Base-by-base conservation (phyloP, 2,113 vertebrate genomes). In the Microcebus lehilahytsara region DNA sequence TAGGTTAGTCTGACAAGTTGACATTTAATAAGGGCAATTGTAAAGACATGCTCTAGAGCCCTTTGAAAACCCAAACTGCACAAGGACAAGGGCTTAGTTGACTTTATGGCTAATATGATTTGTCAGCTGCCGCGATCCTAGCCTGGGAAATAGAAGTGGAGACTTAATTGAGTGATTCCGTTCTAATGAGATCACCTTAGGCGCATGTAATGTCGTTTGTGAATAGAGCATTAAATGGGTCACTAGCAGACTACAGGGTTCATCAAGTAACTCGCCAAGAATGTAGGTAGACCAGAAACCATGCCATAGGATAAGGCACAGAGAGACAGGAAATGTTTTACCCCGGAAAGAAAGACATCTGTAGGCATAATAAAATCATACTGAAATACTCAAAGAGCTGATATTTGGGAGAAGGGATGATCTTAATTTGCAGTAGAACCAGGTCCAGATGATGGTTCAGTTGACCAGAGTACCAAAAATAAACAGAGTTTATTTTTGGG, bases 1-100 rank as follows among this genome's bases (percentile, higher is more conserved):
- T 93, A 77, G 79, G 9, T 83, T 86, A 75, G 46, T 14, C 17
- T 96, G 79, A 90, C 79, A 93, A 34, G 62, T 85, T 78, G 87
- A 34, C 49, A 58, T 51, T 96, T 96, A 78, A 69, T 75, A 64
- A 69, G 84, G 69, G 53, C 30, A 25, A 37, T 56, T 72, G 32
- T 69, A 62, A 93, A 91, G 79, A 81, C 14, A 58, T 85, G 66
- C 46, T 93, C n/a, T 69, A 71, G 58, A 30, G 49, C 14, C 23
- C 17, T 56, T 42, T 6, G 19, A 34, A n/a, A 83, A 66, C 16
- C 25, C 30, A 89, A 12, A 42, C 62, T 53, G 19, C 32, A 11
- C 13, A 74, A 87, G 40, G 14, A n/a, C 34, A 85, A 83, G 46
- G 49, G n/a, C 56, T 79, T 89, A n/a, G 19, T 37, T 91, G 83